phyloP scores from a whole-genome alignment of 2,888 invertebrate genomes.

The Drosophila multiciliata region DNA sequence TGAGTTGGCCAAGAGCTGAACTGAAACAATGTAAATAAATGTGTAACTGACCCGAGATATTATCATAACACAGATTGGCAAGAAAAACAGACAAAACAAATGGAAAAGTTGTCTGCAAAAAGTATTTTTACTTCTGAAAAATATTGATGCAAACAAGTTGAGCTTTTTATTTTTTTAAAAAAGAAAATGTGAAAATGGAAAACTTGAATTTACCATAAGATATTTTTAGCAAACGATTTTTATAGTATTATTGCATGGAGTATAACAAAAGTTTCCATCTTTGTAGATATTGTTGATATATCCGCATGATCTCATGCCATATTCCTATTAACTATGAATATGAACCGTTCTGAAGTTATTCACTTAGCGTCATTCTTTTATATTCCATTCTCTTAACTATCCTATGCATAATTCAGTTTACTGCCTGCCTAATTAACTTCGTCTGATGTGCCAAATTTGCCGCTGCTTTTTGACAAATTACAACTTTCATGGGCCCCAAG shows the following conservation, averaged over 20 bases:
- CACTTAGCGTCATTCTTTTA: conserved; percentile 29
- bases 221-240: background rate
- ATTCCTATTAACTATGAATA: conserved; percentile 22
- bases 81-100: background rate
- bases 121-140: background rate
- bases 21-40: conserved; percentile 9
- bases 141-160: background rate
- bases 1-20: conserved; percentile 40
- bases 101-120: background rate
- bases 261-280: background rate
- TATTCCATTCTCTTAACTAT: conserved; percentile 17
- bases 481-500: conserved; percentile 41
- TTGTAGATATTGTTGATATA: background rate
- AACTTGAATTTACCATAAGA: background rate
- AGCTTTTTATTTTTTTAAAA: background rate
- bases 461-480: conserved; percentile 55
- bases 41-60: conserved; percentile 16
- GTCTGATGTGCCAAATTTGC: conserved; percentile 60
- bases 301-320: conserved; percentile 26
- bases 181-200: background rate
- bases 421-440: conserved; percentile 49
- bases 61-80: conserved; percentile 9
- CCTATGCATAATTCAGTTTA: conserved; percentile 54
- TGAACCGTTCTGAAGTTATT: conserved; percentile 16
- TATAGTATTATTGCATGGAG: background rate